A percentile compares a stretch with the other conserved stretches of the same genome.
phyloP scores from a whole-genome alignment of 2,113 vertebrate genomes.

The Rhabdornis inornatus region DNA sequence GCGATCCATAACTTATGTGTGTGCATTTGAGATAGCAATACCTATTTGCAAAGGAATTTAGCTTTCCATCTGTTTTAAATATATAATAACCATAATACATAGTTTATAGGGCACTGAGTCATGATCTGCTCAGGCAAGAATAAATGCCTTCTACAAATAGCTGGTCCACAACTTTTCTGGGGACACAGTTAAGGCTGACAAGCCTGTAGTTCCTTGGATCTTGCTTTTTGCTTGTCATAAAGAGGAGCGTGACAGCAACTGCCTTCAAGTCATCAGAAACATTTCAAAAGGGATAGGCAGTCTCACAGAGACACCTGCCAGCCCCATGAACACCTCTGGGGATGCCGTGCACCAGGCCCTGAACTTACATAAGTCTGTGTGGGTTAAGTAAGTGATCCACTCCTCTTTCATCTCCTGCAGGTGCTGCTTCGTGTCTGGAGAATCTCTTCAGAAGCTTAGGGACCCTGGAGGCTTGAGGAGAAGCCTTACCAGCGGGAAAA shows the following conservation, averaged over 20 bases:
- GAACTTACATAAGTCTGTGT: fast-evolving
- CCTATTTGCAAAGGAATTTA: neutral
- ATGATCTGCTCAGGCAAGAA: neutral
- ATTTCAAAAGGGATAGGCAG: neutral
- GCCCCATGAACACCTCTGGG: neutral
- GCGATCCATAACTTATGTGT: fast-evolving
- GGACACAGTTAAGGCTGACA: neutral
- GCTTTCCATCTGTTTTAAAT: neutral
- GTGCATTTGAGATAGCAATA: neutral
- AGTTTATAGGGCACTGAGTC: neutral
- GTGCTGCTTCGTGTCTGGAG: neutral
- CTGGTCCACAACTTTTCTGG: fast-evolving
- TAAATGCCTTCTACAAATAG: neutral
- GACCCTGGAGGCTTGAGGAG: neutral
- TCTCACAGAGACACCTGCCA: neutral
- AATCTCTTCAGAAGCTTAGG: neutral
- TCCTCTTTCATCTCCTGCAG: neutral
- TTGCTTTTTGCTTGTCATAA: neutral
- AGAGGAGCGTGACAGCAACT: neutral
- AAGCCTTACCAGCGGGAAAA: neutral
- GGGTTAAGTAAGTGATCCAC: neutral
- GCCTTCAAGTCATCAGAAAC: neutral
- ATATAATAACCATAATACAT: neutral
- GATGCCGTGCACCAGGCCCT: neutral
- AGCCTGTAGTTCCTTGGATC: neutral